Base-by-base conservation (phyloP, 2,888 invertebrate genomes). In the Elaeidobius kamerunicus region DNA sequence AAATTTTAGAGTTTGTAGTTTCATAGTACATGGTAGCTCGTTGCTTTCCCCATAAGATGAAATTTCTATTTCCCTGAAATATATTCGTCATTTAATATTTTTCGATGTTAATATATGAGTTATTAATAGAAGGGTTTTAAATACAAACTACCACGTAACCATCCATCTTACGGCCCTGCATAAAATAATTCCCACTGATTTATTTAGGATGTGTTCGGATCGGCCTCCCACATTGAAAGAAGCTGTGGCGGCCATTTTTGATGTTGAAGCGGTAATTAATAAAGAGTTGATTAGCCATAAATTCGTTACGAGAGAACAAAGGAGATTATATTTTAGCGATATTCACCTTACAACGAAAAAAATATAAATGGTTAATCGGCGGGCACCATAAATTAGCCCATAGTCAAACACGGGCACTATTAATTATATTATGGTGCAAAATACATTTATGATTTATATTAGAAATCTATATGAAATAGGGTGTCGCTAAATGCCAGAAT, bases 171-270 rank as follows among this genome's bases (percentile, higher is more conserved):
- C 53, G 17, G 3, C 9, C 44, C 53, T 53, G 53, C 9, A 15
- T 23, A 28, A 45, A 54, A 42, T 35, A 40, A 46, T 42, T 39
- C 36, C 17, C 40, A 40, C 36, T 55, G 51, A 55, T 55, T 55
- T 55, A 55, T 55, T 47, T 51, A 51, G 42, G 55, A 55, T 39
- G 51, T 55, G 55, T 51, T 51, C 51, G 38, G 38, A 9, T 4
- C 47, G 55, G 51, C 55, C 55, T 55, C 55, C 55, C 55, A 55
- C 55, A 51, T 55, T 51, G 55, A 52, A 38, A 54, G 57, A 57
- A 57, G 57, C 57, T 54, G 54, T 57, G 57, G 56, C 56, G 56
- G 56, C 52, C 52, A 56, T 56, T 56, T 56, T 56, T 56, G 56
- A 56, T 56, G 44, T 56, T 49, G 15, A 27, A 11, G 14, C 35